Evolutionary conservation across 2,888 invertebrate genomes (phyloP), one percentile per base, ranked within the genome.

Genomic region (Tiphia femorata): DNA sequence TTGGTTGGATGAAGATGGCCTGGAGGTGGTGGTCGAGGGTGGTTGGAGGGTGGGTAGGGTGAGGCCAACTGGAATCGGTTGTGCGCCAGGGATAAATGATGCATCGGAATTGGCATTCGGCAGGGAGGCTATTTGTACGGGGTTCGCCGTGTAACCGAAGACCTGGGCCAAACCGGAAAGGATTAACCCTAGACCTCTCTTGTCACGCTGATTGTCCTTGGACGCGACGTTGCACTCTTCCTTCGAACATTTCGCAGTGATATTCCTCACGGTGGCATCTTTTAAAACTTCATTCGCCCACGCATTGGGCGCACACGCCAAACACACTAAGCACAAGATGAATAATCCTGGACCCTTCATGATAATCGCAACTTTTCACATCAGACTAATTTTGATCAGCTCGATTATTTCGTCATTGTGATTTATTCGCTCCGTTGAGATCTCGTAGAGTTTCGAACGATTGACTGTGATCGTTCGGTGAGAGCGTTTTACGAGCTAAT

Each of bases 101-200:
- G 2, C 17, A 2, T 23, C 43, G 1, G 37, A 8, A 20, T 40
- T 59, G 0, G 73, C 70, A 58, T 79, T 79, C 0, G 81, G 73
- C 6, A 83, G 50, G 0, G 80, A 65, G 0, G 79, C 77, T 2
- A 80, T 4, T 52, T 77, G 78, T 5, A 82, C 51, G 0, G 81
- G 75, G 0, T 76, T 65, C 8, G 78, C 61, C 1, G 69, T 75
- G 54, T 81, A 83, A 0, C 83, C 83, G 3, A 83, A 70, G 3
- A 79, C 81, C 43, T 77, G 77, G 1, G 79, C 80, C 21, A 82
- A 42, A 2, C 82, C 82, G 14, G 80, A 81, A 0, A 83, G 65
- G 4, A 83, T 69, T 8, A 82, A 57, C 3, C 83, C 82, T 2
- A 83, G 48, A 1, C 79, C 81, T 44, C 83, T 71, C 56, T 82